Percentiles rank a stretch among this genome's conserved stretches.
phyloP scores from a whole-genome alignment of 2,888 invertebrate genomes.

The Calliopum simillimum region DNA sequence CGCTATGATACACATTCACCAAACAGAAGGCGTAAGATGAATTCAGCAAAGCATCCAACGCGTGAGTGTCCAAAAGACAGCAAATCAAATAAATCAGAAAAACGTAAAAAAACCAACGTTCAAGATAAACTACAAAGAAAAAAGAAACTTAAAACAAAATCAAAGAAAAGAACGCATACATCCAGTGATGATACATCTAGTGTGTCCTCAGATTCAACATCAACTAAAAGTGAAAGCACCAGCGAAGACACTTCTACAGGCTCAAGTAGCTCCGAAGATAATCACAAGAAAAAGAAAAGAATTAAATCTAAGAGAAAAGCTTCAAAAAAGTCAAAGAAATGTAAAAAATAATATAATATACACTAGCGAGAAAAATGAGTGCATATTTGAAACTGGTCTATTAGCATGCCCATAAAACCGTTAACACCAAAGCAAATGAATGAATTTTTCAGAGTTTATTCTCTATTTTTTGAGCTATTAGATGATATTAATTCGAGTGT shows the following conservation, averaged over 20 bases:
- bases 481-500: too few relatives aligned
- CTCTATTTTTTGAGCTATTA: too few relatives aligned
- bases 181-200: slow-evolving; percentile 4
- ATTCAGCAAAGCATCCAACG: not conserved
- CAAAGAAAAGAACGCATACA: not conserved
- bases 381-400: too few relatives aligned
- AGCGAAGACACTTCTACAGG: slow-evolving; percentile 36
- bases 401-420: too few relatives aligned
- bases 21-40: not conserved
- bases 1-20: not conserved
- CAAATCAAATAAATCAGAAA: not conserved
- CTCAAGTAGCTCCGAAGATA: slow-evolving; percentile 48
- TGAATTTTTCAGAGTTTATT: too few relatives aligned
- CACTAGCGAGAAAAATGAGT: too few relatives aligned
- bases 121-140: not conserved
- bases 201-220: slow-evolving; percentile 29
- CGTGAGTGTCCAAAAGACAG: not conserved
- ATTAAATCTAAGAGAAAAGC: slow-evolving; percentile 50
- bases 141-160: not conserved
- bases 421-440: too few relatives aligned
- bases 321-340: slow-evolving; percentile 48
- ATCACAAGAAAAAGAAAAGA: slow-evolving; percentile 51
- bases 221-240: slow-evolving; percentile 40
- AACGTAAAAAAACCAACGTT: not conserved
- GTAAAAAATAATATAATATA: slow-evolving; percentile 25